phyloP scores from a whole-genome alignment of 1,140 invertebrate genomes.

The Harlomillsia oculata region DNA sequence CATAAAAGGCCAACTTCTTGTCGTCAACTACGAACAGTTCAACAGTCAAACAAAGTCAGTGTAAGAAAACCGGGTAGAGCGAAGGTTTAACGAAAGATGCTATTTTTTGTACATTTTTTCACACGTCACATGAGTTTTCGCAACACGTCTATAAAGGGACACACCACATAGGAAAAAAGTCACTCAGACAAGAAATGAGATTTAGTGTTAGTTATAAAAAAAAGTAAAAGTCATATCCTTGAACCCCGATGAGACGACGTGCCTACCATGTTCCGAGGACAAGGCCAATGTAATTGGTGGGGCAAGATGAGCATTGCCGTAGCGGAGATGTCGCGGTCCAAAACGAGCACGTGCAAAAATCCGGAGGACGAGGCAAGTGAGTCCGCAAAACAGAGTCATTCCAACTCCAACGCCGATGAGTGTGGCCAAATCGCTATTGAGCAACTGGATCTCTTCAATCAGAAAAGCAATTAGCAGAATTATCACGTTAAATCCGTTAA shows the following conservation, averaged over 20 bases:
- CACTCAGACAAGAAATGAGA: too few species aligned
- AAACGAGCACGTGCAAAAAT: conserved; percentile 39
- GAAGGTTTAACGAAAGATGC: too few species aligned
- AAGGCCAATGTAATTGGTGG: conserved; percentile 31
- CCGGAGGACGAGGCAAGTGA: conserved; percentile 39
- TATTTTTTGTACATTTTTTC: too few species aligned
- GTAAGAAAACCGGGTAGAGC: too few species aligned
- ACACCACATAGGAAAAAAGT: too few species aligned
- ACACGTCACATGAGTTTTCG: too few species aligned
- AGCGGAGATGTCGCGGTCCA: conserved; percentile 37
- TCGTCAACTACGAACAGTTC: too few species aligned
- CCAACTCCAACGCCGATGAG: conserved; percentile 38
- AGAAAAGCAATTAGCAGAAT: background rate
- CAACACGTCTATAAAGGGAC: too few species aligned
- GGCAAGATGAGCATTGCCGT: conserved; percentile 34
- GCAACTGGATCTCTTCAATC: conserved; percentile 35
- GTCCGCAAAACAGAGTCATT: conserved; percentile 38
- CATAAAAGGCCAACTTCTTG: too few species aligned
- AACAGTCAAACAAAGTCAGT: too few species aligned
- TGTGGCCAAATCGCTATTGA: conserved; percentile 39
- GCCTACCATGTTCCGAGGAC: conserved; percentile 32
- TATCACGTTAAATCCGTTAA: too few species aligned
- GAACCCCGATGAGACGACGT: background rate
- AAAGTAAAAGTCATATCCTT: too few species aligned
- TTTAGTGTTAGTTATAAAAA: background rate